Conservation (phyloP, 1,140 invertebrate species). For the Radopholus similis region DNA sequence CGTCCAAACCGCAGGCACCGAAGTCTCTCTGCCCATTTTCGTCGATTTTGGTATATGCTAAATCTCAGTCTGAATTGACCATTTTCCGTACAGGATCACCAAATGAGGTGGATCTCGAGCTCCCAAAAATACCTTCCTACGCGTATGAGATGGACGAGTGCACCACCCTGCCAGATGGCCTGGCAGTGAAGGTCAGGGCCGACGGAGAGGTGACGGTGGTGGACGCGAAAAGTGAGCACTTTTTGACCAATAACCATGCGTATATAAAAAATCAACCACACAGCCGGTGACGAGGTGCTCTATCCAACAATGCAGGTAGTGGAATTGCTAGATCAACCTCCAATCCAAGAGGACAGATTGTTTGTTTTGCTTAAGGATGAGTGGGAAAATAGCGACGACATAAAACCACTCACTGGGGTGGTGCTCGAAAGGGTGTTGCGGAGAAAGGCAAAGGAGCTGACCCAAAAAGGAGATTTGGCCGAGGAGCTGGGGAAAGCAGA, state of each 20-base stretch:
- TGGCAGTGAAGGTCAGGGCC: constrained; percentile 31
- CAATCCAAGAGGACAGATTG: too few species aligned
- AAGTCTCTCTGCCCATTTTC: constrained; percentile 30
- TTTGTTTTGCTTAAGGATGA: too few species aligned
- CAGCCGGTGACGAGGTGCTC: constrained; percentile 3
- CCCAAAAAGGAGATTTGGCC: background rate
- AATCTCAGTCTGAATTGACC: background rate
- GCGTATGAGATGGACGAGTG: constrained; percentile 33
- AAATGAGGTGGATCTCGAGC: constrained; percentile 27
- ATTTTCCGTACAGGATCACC: constrained; percentile 23
- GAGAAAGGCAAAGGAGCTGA: background rate
- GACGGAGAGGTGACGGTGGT: constrained; percentile 38
- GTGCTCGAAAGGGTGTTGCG: background rate
- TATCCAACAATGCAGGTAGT: constrained; percentile 4
- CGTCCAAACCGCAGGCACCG: constrained; percentile 5
- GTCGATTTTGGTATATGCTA: constrained; percentile 38
- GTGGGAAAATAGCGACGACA: constrained; percentile 4
- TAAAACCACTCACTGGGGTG: background rate
- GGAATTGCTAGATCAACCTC: too few species aligned
- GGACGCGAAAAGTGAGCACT: constrained; percentile 25
- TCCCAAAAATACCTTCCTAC: constrained; percentile 12
- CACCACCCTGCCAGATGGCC: constrained; percentile 40
- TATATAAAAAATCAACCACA: too few species aligned
- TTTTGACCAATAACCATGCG: background rate
- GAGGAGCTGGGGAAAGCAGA: background rate